A percentile compares a stretch with the other conserved stretches of the same genome.
These are phyloP conservation scores for Zaprionus tsacasi DNA, from an alignment of 1,140 invertebrate genomes.

Conservation along the genomic window DNA sequence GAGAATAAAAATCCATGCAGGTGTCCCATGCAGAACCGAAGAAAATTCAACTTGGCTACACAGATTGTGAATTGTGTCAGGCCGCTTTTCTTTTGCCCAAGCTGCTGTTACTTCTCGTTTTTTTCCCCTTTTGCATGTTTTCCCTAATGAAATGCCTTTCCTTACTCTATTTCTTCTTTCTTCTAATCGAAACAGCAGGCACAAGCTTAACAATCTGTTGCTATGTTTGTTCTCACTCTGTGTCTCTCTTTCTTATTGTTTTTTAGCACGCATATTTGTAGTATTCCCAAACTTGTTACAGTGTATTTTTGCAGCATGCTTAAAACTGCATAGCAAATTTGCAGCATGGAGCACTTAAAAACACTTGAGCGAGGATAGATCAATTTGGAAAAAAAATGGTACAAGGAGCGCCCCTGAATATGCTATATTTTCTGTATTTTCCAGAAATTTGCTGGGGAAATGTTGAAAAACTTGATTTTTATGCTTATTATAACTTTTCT, in stretches of 20 bases:
- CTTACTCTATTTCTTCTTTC: not conserved
- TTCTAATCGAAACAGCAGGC: constrained; percentile 17
- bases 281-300: not conserved
- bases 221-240: not conserved
- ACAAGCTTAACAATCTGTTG: constrained; percentile 21
- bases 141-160: constrained; percentile 21
- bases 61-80: constrained; percentile 22
- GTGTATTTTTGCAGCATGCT: not conserved
- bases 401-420: not conserved
- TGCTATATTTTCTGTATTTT: not conserved
- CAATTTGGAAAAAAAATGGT: not conserved
- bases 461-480: not conserved
- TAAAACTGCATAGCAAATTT: constrained; percentile 1
- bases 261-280: not conserved
- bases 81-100: constrained; percentile 18
- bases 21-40: not conserved
- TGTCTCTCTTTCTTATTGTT: not conserved
- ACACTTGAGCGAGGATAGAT: not conserved
- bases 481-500: not conserved
- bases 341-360: not conserved
- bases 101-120: constrained; percentile 18
- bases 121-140: constrained; percentile 16
- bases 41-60: constrained; percentile 1
- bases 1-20: constrained; percentile 35
- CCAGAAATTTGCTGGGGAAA: not conserved